Evolutionary conservation across 2,113 vertebrate species (phyloP).

Genomic region (Aspidoscelis tigris): DNA sequence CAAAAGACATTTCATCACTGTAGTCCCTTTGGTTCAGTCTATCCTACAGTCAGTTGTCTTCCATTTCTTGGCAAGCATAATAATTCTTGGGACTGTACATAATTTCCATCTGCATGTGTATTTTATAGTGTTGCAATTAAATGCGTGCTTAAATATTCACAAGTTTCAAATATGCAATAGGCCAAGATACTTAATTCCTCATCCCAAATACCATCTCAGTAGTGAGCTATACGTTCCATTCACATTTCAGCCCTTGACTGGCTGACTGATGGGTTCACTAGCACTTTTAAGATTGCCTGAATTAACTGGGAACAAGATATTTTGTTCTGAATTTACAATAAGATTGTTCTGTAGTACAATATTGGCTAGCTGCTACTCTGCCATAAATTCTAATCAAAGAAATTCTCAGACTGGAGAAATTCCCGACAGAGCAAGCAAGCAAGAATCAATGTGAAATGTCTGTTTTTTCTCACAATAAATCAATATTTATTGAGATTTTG

Average conservation of each 20-base stretch:
- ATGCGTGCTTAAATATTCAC: not conserved
- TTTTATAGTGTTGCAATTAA: not conserved
- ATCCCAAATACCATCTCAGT: not conserved
- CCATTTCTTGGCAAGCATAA: too few species aligned
- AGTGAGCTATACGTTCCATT: not conserved
- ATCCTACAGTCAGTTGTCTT: too few species aligned
- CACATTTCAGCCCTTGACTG: not conserved
- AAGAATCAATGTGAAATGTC: not conserved
- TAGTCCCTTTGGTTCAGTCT: too few species aligned
- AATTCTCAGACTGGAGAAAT: not conserved
- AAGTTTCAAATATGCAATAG: not conserved
- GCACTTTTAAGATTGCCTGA: not conserved
- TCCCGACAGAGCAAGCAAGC: not conserved
- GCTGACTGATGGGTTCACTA: not conserved
- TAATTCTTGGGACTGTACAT: too few species aligned
- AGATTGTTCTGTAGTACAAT: not conserved
- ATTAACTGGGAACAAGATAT: not conserved
- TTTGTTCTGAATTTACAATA: not conserved
- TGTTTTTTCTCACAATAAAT: not conserved
- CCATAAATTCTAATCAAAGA: not conserved
- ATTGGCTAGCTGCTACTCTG: not conserved
- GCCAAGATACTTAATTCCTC: not conserved
- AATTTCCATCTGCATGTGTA: not conserved
- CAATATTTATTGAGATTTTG: not conserved
- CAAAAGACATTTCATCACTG: too few species aligned